Percentiles rank a stretch among this genome's conserved stretches.
Evolutionary conservation across 2,113 vertebrate species (phyloP).

Genomic region (Pelmatolapia mariae): DNA sequence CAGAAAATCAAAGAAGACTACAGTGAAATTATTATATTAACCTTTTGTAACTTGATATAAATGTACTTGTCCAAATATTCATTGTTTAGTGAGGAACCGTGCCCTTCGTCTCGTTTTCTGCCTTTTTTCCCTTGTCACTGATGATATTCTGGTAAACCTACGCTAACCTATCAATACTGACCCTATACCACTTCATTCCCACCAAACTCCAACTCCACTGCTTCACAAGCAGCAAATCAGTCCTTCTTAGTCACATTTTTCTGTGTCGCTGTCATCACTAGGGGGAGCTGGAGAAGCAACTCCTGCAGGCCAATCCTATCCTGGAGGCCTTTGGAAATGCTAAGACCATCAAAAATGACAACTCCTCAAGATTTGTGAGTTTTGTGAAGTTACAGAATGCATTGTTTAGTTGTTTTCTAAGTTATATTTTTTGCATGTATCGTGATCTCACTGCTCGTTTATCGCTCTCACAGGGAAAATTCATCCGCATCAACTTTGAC

Average conservation of each 20-base stretch:
- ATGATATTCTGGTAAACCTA: not conserved
- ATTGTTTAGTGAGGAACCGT: not conserved
- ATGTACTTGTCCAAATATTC: not conserved
- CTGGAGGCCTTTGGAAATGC: conserved; percentile 96
- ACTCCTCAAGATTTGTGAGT: conserved; percentile 98
- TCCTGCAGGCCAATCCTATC: conserved; percentile 95
- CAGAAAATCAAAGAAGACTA: not conserved
- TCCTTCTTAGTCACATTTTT: not conserved
- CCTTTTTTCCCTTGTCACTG: not conserved
- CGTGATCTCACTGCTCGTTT: not conserved
- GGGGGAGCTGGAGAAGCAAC: conserved; percentile 95
- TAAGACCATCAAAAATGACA: conserved; percentile 98
- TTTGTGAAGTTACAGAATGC: not conserved
- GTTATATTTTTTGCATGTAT: not conserved
- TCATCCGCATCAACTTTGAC: conserved; percentile 97
- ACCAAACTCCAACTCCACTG: not conserved
- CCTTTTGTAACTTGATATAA: not conserved
- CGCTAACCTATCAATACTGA: not conserved
- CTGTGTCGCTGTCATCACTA: conserved; percentile 50
- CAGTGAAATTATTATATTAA: not conserved
- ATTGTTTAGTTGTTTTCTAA: not conserved
- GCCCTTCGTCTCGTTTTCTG: not conserved
- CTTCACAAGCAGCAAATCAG: not conserved
- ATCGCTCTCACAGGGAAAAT: conserved; percentile 84
- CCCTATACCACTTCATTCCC: not conserved